Evolutionary conservation across 2,888 invertebrate genomes (phyloP), one percentile per base, ranked within the genome.

Genomic region (Coelinius sp.): DNA sequence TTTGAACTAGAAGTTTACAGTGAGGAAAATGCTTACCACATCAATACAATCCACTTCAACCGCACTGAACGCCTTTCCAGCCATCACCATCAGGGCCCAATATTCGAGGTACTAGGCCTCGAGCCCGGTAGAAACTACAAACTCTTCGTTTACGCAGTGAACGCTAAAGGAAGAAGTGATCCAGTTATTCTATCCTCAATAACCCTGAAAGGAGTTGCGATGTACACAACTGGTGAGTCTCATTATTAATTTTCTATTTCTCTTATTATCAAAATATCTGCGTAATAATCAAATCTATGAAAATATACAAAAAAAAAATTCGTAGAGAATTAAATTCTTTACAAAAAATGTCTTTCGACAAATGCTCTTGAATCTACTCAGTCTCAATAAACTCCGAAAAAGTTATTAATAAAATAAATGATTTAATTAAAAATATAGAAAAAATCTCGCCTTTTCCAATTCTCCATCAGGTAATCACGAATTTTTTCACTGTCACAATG

Each of bases 81-180:
- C 22, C 68, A 73, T 52, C 63, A 64, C 7, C 71, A 67, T 46
- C 25, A 52, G 12, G 86, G 86, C 0, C 93, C 93, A 0, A 90
- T 89, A 83, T 94, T 93, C 88, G 92, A 91, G 84, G 91, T 92
- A 70, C 91, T 91, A 76, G 93, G 92, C 44, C 90, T 93, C 68
- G 94, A 94, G 79, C 92, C 93, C 1, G 94, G 94, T 3, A 91
- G 92, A 77, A 94, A 91, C 85, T 95, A 93, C 89, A 91, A 93
- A 77, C 92, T 96, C 79, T 92, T 94, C 83, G 89, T 96, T 77
- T 96, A 94, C 85, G 95, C 96, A 1, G 92, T 94, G 82, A 97
- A 97, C 88, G 94, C 94, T 62, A 97, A 96, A 85, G 97, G 97
- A 25, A 90, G 93, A 67, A 95, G 95, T 80, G 95, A 96, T 81